Evolutionary conservation across 2,113 vertebrate species (phyloP).

Genomic region (Salvelinus alpinus): DNA sequence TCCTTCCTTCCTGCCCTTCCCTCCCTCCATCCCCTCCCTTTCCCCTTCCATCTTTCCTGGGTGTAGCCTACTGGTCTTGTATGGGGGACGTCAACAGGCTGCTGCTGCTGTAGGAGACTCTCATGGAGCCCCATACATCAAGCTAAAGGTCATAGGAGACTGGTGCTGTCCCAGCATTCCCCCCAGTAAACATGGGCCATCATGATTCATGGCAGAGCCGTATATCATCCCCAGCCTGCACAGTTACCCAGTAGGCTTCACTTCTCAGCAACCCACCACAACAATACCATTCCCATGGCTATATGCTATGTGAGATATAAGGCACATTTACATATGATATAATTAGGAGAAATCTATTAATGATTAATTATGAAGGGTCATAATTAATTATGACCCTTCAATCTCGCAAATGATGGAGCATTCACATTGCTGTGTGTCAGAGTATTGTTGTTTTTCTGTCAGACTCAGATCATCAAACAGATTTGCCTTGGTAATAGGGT

Average conservation of each 20-base stretch:
- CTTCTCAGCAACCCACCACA: background rate
- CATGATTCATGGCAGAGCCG: background rate
- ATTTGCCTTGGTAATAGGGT: too few species aligned
- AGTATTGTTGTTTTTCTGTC: too few species aligned
- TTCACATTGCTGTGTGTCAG: too few species aligned
- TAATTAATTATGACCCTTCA: too few species aligned
- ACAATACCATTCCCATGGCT: too few species aligned
- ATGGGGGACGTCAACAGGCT: background rate
- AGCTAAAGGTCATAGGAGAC: background rate
- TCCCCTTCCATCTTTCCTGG: background rate
- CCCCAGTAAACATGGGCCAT: background rate
- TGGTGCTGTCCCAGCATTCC: background rate
- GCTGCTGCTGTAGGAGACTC: background rate
- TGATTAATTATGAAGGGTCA: too few species aligned
- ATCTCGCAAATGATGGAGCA: too few species aligned
- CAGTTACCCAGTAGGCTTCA: background rate
- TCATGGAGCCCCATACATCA: background rate
- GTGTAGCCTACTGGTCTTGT: background rate
- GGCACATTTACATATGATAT: too few species aligned
- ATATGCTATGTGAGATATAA: too few species aligned
- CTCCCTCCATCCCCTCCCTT: background rate
- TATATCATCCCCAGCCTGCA: background rate
- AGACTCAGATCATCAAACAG: too few species aligned
- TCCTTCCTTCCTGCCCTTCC: background rate
- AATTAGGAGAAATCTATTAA: too few species aligned